A percentile compares a stretch with the other conserved stretches of the same genome.
Evolutionary conservation across 2,888 invertebrate species (phyloP).

Genomic region (Strigamia crassipes): DNA sequence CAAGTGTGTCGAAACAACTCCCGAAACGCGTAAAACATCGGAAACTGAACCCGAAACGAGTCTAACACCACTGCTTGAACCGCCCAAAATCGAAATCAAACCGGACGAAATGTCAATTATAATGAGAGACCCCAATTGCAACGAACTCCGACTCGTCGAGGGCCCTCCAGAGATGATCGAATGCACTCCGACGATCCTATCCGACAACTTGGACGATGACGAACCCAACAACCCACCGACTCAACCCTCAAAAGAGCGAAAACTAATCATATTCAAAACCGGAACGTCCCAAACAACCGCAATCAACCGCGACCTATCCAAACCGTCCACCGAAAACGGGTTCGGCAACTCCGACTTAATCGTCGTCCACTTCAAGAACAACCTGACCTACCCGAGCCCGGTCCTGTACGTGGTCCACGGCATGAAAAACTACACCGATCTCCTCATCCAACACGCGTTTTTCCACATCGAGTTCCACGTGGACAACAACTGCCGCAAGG

Average conservation of each 20-base stretch:
- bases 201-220: background rate
- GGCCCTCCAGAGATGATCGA: conserved; percentile 12
- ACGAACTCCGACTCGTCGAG: background rate
- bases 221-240: background rate
- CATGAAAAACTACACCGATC: background rate
- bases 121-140: background rate
- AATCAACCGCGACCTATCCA: too few species aligned
- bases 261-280: background rate
- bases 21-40: too few species aligned
- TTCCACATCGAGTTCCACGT: conserved; percentile 31
- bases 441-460: background rate
- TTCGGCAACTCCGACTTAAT: background rate
- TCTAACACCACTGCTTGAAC: too few species aligned
- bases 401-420: background rate
- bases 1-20: too few species aligned
- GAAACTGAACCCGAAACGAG: too few species aligned
- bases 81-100: background rate
- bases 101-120: background rate
- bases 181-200: background rate
- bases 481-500: conserved; percentile 11
- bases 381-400: background rate
- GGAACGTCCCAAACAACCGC: background rate
- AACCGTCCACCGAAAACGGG: background rate
- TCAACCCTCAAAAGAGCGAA: background rate
- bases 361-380: background rate